Evolutionary conservation across 2,113 vertebrate genomes (phyloP), one percentile per base, ranked within the genome.

Genomic region (Callocephalon fimbriatum): DNA sequence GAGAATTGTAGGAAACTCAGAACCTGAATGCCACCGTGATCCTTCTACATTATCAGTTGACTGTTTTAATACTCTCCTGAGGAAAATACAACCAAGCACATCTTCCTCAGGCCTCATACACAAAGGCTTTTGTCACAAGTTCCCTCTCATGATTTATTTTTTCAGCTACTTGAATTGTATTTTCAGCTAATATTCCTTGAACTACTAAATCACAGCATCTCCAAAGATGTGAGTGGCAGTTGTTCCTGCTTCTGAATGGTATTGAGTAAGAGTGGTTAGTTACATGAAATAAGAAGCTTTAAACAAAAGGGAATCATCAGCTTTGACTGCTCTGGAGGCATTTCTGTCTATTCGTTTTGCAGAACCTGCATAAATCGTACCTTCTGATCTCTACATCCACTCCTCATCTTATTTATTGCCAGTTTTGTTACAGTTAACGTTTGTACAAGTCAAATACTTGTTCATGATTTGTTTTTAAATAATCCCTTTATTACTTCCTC

Each of bases 401-500:
- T 79, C 38, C 68, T 82, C 85, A 29, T 22, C 40, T 40, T 70
- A 51, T 44, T 93, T 65, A 84, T 42, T 76, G 63, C 53, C 58
- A 48, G 66, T 72, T 96, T 73, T 61, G 35, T 83, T 80, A 42
- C 66, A 66, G 12, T 59, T 80, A 72, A 68, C 58, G 44, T 78
- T 65, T 75, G 38, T n/a, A n/a, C 9, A 42, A 88, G 75, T 86
- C 59, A 95, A 95, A 87, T 78, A 88, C 48, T 82, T 32, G 14
- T 6, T 94, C 76, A 53, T 76, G 83, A 67, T 83, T 72, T 90
- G 51, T 80, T 90, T 94, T 73, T 61, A 93, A 89, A 94, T 40
- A 86, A 92, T 38, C n/a, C 23, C 32, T 91, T 92, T 88, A 93
- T 93, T 94, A 62, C 86, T 94, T 93, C 83, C 75, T 83, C 79